A percentile compares a stretch with the other conserved stretches of the same genome.
Conservation (phyloP, 2,797 vertebrate species). For the Coranthus polyacanthus region DNA sequence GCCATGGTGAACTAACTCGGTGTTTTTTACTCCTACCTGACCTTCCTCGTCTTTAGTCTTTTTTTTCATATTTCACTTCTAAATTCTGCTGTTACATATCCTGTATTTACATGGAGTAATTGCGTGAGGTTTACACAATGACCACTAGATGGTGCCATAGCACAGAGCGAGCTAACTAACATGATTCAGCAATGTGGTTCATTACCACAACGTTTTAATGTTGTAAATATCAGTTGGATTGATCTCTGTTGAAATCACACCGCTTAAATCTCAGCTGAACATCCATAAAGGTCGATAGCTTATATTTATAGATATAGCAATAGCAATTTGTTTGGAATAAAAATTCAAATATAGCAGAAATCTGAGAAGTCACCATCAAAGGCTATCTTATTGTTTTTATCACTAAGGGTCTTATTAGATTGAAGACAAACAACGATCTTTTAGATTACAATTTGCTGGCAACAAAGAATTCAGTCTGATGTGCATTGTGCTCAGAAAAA, state of each 20-base stretch:
- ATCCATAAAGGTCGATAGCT: too few relatives aligned
- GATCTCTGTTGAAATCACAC: background rate
- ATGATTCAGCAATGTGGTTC: conserved; percentile 18
- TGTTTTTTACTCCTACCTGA: background rate
- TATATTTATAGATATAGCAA: too few relatives aligned
- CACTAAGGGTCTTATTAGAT: too few relatives aligned
- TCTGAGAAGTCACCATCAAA: too few relatives aligned
- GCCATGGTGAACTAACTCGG: conserved; percentile 39
- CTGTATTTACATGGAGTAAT: too few relatives aligned
- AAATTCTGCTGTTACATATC: background rate
- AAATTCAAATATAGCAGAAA: too few relatives aligned
- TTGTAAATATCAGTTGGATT: conserved; percentile 7
- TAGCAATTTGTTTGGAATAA: too few relatives aligned
- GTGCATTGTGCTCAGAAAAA: background rate
- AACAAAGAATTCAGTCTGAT: too few relatives aligned
- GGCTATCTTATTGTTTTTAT: too few relatives aligned
- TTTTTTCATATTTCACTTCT: background rate
- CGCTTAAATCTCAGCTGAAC: background rate
- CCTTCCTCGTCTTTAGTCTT: background rate
- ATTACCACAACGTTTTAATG: conserved; percentile 1
- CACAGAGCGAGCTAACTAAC: conserved; percentile 1
- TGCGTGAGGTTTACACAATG: background rate
- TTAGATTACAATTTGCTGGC: too few relatives aligned
- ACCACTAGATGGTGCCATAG: conserved; percentile 66
- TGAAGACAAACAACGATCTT: too few relatives aligned